Evolutionary conservation across 2,888 invertebrate genomes (phyloP), one percentile per base, ranked within the genome.

Genomic region (Monopis laevigella): DNA sequence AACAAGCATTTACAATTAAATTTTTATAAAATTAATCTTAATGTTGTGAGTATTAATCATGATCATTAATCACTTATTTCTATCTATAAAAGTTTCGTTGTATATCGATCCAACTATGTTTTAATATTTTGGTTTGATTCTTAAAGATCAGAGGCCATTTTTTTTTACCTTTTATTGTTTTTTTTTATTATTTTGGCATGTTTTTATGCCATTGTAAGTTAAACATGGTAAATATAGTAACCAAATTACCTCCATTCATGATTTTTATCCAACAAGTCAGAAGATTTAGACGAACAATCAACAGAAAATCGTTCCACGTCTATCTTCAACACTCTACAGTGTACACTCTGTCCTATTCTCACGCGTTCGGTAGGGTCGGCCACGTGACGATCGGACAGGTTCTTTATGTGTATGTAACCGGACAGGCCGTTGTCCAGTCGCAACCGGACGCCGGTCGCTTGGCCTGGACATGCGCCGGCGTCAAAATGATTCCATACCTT

Each of bases 401-500:
- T 94, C 68, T 93, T 93, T 43, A 95, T 92, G 58, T 93, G 93
- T 55, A 98, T 93, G 65, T 96, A 98, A 0, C 97, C 97, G 10
- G 88, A 90, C 24, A 95, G 84, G 0, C 93, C 93, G 65, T 99
- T 99, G 69, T 99, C 98, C 2, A 99, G 75, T 0, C 92, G 83
- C 28, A 95, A 82, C 45, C 92, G 86, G 0, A 99, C 90, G 1
- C 99, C 99, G 0, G 92, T 92, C 0, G 98, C 94, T 63, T 95
- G 93, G 0, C 99, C 99, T 0, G 95, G 97, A 72, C 99, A 99
- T 1, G 90, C 88, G 18, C 93, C 94, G 1, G 94, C 93, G 70
- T 98, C 98, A 78, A 98, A 98, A 69, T 98, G 98, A 71, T 94
- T 96, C 98, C 98, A 98, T 36, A 98, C 97, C 81, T 81, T 40